Conservation (phyloP, 2,888 invertebrate species). For the Idaea dimidiata region DNA sequence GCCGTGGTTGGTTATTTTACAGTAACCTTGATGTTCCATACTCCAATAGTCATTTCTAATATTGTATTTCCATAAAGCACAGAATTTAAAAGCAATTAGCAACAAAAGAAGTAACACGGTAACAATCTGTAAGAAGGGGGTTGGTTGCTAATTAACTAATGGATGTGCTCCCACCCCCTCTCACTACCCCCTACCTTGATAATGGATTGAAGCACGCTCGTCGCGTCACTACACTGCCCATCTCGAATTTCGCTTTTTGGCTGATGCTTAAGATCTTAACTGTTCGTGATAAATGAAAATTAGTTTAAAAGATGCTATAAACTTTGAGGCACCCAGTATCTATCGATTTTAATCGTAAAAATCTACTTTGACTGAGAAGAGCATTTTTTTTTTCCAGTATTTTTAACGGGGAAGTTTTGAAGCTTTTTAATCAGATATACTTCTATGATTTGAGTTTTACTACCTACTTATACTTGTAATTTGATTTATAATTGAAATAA, state of each 20-base stretch:
- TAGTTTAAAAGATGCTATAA: not conserved
- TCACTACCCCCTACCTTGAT: constrained; percentile 39
- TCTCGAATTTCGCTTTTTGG: constrained; percentile 54
- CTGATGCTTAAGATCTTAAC: not conserved
- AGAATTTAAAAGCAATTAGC: constrained; percentile 59
- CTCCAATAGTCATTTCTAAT: not conserved
- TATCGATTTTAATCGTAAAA: not conserved
- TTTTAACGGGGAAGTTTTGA: not conserved
- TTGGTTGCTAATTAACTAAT: constrained; percentile 73
- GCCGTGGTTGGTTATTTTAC: not conserved
- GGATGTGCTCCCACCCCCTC: constrained; percentile 46
- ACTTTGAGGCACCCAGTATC: not conserved
- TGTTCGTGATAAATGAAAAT: not conserved
- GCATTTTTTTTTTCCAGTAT: not conserved
- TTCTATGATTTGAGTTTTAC: too few species aligned
- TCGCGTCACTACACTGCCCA: constrained; percentile 40
- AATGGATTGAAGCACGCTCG: constrained; percentile 76
- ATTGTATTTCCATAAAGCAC: not conserved
- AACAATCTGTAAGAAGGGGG: constrained; percentile 76
- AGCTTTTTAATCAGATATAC: not conserved
- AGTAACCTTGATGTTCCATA: not conserved
- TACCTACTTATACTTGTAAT: too few species aligned
- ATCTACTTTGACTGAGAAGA: not conserved
- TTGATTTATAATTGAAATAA: too few species aligned
- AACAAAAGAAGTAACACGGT: constrained; percentile 54